phyloP scores from a whole-genome alignment of 1,140 invertebrate species.

The Myzus persicae region DNA sequence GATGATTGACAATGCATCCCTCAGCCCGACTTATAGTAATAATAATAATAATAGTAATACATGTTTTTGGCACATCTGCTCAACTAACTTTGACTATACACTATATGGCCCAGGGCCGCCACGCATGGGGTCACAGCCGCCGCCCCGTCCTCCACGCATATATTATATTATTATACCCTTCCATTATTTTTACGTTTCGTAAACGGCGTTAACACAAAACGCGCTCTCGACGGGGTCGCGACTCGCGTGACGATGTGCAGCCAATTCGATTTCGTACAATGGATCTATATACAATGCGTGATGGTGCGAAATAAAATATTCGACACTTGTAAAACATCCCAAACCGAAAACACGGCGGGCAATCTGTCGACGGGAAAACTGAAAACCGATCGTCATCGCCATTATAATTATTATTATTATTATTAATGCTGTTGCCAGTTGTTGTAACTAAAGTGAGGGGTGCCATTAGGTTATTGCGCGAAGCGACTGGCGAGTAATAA shows the following conservation, averaged over 20 bases:
- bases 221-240: neutral
- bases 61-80: conserved; percentile 42
- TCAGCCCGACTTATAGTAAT: neutral
- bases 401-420: conserved; percentile 21
- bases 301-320: neutral
- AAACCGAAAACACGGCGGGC: conserved; percentile 4
- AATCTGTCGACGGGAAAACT: conserved; percentile 25
- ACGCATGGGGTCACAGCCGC: neutral
- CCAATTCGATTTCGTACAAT: neutral
- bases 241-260: neutral
- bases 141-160: neutral
- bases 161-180: conserved; percentile 27
- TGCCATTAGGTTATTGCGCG: neutral
- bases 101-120: neutral
- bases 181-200: conserved; percentile 6
- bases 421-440: neutral
- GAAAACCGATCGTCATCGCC: neutral
- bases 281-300: neutral
- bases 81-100: conserved; percentile 17
- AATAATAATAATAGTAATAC: neutral
- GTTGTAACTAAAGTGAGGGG: neutral
- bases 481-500: neutral
- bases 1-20: conserved; percentile 40
- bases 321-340: conserved; percentile 13
- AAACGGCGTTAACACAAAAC: conserved; percentile 15